These are phyloP conservation scores for Chiroxiphia lanceolata DNA, from an alignment of 2,797 vertebrate genomes.

Conservation along the genomic window DNA sequence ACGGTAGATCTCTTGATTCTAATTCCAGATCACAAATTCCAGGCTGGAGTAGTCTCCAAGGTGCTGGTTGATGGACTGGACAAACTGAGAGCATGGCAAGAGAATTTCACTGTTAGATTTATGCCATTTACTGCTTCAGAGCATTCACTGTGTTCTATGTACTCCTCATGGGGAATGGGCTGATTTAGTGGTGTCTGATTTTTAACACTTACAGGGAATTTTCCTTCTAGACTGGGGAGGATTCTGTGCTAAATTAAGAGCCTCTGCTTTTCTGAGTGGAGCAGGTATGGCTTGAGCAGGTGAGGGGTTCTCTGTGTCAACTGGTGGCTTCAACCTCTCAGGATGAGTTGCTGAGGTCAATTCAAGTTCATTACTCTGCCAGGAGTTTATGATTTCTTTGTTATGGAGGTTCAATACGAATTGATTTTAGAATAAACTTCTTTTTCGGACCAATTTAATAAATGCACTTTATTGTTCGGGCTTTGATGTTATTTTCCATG, in stretches of 20 bases:
- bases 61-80: background rate
- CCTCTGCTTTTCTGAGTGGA: background rate
- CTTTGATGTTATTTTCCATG: conserved; percentile 36
- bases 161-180: background rate
- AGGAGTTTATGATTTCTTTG: conserved; percentile 58
- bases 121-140: background rate
- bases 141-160: background rate
- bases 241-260: background rate
- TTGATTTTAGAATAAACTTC: conserved; percentile 56
- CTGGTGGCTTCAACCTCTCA: background rate
- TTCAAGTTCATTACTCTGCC: background rate
- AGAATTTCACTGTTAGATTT: background rate
- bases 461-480: conserved; percentile 31
- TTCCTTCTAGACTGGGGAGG: background rate
- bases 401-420: conserved; percentile 27
- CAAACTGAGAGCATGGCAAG: background rate
- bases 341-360: conserved; percentile 22
- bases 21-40: background rate
- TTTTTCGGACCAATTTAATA: conserved; percentile 9
- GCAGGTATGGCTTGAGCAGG: background rate
- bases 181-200: background rate
- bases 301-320: background rate
- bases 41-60: background rate
- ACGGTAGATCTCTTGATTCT: background rate
- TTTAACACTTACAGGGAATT: background rate